Conservation (phyloP, 1,140 invertebrate species). For the Caenorhabditis briggsae region DNA sequence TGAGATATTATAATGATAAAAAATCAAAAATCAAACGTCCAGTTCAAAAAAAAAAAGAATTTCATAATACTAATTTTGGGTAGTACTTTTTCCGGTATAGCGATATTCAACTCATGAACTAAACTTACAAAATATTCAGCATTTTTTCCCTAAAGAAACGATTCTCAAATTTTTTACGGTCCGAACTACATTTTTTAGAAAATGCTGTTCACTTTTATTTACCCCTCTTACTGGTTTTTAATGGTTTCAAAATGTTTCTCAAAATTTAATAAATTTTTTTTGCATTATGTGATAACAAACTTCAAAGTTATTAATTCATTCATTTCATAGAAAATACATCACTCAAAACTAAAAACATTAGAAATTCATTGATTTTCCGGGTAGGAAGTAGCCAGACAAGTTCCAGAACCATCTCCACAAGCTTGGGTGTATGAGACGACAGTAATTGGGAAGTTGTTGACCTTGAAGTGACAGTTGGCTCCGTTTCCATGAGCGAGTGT, state of each 20-base stretch:
- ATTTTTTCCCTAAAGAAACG: constrained; percentile 11
- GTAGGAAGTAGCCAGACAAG: constrained; percentile 72
- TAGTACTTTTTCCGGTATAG: constrained; percentile 11
- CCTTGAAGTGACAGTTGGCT: constrained; percentile 68
- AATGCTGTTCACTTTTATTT: neutral
- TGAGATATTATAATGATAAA: neutral
- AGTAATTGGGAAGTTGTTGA: constrained; percentile 69
- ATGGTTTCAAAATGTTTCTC: neutral
- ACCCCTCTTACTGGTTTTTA: constrained; percentile 9
- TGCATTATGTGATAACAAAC: neutral
- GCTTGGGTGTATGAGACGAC: constrained; percentile 73
- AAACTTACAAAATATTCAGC: constrained; percentile 1
- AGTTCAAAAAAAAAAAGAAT: neutral
- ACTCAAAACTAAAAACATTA: neutral
- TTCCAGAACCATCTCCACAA: constrained; percentile 68
- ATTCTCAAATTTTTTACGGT: constrained; percentile 43
- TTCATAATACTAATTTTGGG: neutral
- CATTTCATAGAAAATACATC: constrained; percentile 9
- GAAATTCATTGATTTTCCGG: constrained; percentile 46
- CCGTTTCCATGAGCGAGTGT: constrained; percentile 69
- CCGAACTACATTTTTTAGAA: constrained; percentile 21
- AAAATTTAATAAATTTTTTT: neutral
- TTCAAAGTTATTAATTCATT: neutral
- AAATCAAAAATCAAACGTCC: neutral
- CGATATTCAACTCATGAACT: constrained; percentile 17